Evolutionary conservation across 2,113 vertebrate species (phyloP).

Genomic region (Cacatua alba): DNA sequence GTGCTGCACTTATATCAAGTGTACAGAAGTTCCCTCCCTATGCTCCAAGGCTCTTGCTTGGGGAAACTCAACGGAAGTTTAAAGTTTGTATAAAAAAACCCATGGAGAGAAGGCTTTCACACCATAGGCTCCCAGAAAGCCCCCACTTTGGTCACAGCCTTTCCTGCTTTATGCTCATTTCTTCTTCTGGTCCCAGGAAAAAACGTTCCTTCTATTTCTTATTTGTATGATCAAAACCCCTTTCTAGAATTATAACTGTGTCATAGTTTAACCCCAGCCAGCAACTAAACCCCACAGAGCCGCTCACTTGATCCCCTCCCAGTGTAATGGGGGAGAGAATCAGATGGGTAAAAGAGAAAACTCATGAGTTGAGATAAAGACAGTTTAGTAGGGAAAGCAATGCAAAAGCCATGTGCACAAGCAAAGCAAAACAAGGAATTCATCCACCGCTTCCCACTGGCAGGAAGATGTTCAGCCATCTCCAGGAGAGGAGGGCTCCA

Average conservation of each 20-base stretch:
- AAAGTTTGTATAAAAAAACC: not conserved
- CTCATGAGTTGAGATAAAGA: not conserved
- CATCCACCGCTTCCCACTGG: not conserved
- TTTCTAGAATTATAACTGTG: not conserved
- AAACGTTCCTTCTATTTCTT: not conserved
- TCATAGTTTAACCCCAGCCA: not conserved
- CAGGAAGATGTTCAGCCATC: not conserved
- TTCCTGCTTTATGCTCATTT: not conserved
- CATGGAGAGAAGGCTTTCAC: not conserved
- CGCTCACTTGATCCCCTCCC: not conserved
- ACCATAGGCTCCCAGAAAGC: not conserved
- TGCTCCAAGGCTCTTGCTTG: not conserved
- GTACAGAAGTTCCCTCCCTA: not conserved
- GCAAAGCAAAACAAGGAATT: not conserved
- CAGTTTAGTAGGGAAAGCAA: not conserved
- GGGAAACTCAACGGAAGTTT: not conserved
- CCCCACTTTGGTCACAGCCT: not conserved
- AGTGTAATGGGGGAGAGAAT: not conserved
- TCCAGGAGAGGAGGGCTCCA: not conserved
- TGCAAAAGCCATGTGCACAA: not conserved
- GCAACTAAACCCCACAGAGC: not conserved
- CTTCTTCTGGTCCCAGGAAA: not conserved
- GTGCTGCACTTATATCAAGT: accelerated
- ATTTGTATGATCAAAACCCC: not conserved
- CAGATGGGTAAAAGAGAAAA: not conserved